Base-by-base conservation (phyloP, 2,888 invertebrate genomes). In the Eristalinus aeneus region DNA sequence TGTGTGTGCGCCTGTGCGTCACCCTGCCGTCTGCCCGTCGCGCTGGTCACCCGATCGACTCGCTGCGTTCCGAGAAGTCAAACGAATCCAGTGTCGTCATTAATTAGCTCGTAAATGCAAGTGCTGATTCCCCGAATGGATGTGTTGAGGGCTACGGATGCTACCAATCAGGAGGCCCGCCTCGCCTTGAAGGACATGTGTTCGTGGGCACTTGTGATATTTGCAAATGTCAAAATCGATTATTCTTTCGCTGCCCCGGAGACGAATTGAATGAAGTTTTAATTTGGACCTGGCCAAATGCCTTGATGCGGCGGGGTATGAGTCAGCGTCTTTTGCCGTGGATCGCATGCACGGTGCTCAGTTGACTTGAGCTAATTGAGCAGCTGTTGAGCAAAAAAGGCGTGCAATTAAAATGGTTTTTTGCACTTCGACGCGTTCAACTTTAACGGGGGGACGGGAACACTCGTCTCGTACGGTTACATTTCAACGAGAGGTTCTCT, bases 321-420 rank as follows among this genome's bases (percentile, higher is more conserved):
- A 32, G 16, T 72, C 53, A 9, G 32, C 73, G 2, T 23, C 53
- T 65, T 56, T 61, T 32, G 23, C 39, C 23, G 9, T 39, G 69
- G 53, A 36, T 76, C 58, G 72, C 75, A 80, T 73, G 80, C 36
- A 53, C 2, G 61, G 2, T 10, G 67, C 61, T 8, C 16, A 73
- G 46, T 56, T 63, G 56, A 71, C 69, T 91, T 92, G 90, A 90
- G 90, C 91, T 91, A 92, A 92, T 92, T 92, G 90, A 92, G 90
- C 92, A 92, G 91, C 92, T 92, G 91, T 91, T 92, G 91, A 46
- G 27, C 5, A 46, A 16, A 91, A 91, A 90, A 74, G 68, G 56
- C 34, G 64, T 61, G 64, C 20, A 71, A 81, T 81, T 81, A 81
- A 81, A 75, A 75, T 81, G 68, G 53, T 46, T 31, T n/a, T 75